These are phyloP conservation scores for Cyanoderma ruficeps DNA, from an alignment of 2,113 vertebrate species.

Conservation along the genomic window DNA sequence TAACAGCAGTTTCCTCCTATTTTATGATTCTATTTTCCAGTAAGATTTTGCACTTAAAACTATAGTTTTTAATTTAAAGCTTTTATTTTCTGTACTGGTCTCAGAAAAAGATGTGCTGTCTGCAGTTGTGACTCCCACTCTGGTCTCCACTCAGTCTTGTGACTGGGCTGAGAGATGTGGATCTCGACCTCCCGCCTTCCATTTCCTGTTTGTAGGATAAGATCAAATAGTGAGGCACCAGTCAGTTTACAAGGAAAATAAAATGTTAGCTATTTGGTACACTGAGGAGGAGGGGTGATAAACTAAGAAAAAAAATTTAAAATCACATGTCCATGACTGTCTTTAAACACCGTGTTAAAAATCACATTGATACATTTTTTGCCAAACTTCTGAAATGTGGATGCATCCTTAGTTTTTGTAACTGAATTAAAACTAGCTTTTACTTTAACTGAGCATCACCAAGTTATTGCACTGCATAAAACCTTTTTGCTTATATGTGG, in stretches of 20 bases:
- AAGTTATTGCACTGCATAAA: background rate
- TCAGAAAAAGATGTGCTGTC: background rate
- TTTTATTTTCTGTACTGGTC: background rate
- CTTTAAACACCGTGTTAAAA: background rate
- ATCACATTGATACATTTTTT: background rate
- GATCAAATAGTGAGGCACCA: background rate
- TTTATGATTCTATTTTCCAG: background rate
- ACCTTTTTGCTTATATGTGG: background rate
- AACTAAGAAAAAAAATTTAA: background rate
- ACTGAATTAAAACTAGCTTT: background rate
- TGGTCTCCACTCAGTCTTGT: background rate
- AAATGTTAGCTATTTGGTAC: background rate
- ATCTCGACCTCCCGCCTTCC: background rate
- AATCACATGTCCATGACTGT: background rate
- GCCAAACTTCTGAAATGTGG: background rate
- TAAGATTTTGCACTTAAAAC: background rate
- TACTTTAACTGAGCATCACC: background rate
- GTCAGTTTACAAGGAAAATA: background rate
- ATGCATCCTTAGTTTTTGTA: background rate
- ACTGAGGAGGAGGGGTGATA: background rate
- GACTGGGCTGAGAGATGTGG: background rate
- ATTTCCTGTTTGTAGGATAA: background rate
- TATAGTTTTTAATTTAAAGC: background rate
- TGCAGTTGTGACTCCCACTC: background rate
- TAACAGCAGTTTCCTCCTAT: background rate